phyloP scores from a whole-genome alignment of 2,888 invertebrate species.

The Eretmocerus hayati region DNA sequence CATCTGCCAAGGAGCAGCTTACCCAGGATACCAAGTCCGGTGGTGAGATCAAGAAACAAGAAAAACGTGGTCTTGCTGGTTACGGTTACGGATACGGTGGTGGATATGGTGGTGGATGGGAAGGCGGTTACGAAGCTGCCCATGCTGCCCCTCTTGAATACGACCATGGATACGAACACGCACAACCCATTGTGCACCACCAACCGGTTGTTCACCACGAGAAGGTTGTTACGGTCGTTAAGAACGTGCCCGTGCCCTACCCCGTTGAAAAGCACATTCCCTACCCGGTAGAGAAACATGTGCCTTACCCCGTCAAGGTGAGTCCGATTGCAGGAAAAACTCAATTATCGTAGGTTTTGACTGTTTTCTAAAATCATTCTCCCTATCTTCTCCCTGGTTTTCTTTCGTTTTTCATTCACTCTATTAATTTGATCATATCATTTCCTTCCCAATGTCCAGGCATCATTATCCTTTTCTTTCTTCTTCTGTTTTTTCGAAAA shows the following conservation, averaged over 20 bases:
- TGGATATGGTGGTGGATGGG: too few relatives aligned
- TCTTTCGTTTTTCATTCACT: too few relatives aligned
- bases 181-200: slow-evolving; percentile 52
- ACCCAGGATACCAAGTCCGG: slow-evolving; percentile 45
- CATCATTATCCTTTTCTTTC: too few relatives aligned
- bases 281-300: slow-evolving; percentile 65
- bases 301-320: slow-evolving; percentile 55
- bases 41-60: slow-evolving; percentile 56
- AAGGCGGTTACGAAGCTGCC: slow-evolving; percentile 60
- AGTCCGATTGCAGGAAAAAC: slow-evolving; percentile 30
- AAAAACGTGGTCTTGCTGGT: slow-evolving; percentile 73
- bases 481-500: too few relatives aligned
- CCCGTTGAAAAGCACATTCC: slow-evolving; percentile 43
- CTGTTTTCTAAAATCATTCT: too few relatives aligned
- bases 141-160: slow-evolving; percentile 41
- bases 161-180: slow-evolving; percentile 73
- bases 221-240: slow-evolving; percentile 60
- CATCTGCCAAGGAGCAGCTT: slow-evolving; percentile 46
- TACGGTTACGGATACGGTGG: slow-evolving; percentile 77
- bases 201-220: slow-evolving; percentile 45
- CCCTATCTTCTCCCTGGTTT: too few relatives aligned
- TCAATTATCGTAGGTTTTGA: slow-evolving; percentile 45
- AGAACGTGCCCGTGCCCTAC: slow-evolving; percentile 52
- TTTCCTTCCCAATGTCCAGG: too few relatives aligned
- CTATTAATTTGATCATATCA: too few relatives aligned